These are phyloP conservation scores for Oncorhynchus tshawytscha DNA, from an alignment of 2,113 vertebrate species.

Conservation along the genomic window DNA sequence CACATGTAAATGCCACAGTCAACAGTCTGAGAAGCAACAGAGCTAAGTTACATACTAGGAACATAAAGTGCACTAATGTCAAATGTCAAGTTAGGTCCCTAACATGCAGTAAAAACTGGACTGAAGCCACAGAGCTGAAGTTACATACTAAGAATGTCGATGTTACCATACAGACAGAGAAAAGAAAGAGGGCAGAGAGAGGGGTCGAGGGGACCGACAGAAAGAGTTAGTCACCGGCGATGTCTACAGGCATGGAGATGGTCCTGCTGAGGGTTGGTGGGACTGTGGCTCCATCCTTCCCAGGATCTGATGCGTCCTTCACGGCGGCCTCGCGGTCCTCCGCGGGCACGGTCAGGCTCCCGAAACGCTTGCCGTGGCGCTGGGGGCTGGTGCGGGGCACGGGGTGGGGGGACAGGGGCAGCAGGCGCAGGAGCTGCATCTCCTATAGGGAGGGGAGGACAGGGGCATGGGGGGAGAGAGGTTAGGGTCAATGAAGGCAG, in stretches of 20 bases:
- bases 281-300: slow-evolving; percentile 68
- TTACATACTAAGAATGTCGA: too few relatives aligned
- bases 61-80: too few relatives aligned
- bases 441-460: slow-evolving; percentile 67
- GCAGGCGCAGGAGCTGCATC: slow-evolving; percentile 82
- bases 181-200: background rate
- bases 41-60: too few relatives aligned
- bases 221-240: slow-evolving; percentile 76
- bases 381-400: slow-evolving; percentile 82
- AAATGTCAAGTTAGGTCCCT: too few relatives aligned
- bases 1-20: too few relatives aligned
- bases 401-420: slow-evolving; percentile 75
- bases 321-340: slow-evolving; percentile 76
- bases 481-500: background rate
- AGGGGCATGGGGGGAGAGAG: background rate
- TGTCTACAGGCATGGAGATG: slow-evolving; percentile 92
- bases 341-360: slow-evolving; percentile 73
- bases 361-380: slow-evolving; percentile 80
- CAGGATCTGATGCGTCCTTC: slow-evolving; percentile 65
- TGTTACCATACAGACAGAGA: too few relatives aligned
- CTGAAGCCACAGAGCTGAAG: background rate
- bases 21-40: too few relatives aligned
- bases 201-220: background rate
- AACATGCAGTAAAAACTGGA: background rate
- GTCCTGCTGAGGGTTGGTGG: slow-evolving; percentile 80